These are phyloP conservation scores for Cherax destructor DNA, from an alignment of 1,140 invertebrate species.

Conservation along the genomic window DNA sequence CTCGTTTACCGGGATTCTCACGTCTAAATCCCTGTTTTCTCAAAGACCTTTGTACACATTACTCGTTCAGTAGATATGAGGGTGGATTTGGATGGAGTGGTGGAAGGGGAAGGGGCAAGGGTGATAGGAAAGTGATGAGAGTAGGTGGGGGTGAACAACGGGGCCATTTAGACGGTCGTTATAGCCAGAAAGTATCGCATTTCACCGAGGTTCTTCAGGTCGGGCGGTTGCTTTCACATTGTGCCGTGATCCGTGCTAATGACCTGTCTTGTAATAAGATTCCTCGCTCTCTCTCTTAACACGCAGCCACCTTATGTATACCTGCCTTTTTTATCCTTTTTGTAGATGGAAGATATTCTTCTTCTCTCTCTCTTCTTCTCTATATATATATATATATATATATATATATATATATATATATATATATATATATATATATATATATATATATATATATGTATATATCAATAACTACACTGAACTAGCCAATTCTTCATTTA, in stretches of 20 bases:
- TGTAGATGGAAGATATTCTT: too few species aligned
- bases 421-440: too few species aligned
- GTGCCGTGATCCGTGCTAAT: slow-evolving; percentile 37
- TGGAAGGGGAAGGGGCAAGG: not conserved
- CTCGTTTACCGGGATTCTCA: too few species aligned
- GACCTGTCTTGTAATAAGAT: slow-evolving; percentile 45
- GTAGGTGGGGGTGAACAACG: not conserved
- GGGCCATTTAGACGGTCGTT: slow-evolving; percentile 24
- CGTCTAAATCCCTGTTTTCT: not conserved
- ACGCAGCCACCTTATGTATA: not conserved
- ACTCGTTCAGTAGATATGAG: not conserved
- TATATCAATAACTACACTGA: too few species aligned
- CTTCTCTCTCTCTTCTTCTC: not conserved
- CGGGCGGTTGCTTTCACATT: slow-evolving; percentile 30
- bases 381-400: not conserved
- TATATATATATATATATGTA: too few species aligned
- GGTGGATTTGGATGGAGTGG: too few species aligned
- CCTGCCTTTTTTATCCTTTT: not conserved
- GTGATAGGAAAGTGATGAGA: too few species aligned
- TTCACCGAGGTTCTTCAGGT: slow-evolving; percentile 13
- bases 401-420: too few species aligned
- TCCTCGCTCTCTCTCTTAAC: slow-evolving; percentile 15
- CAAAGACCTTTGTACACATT: not conserved
- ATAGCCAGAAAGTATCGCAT: slow-evolving; percentile 39
- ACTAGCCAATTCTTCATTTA: too few species aligned